Evolutionary conservation across 1,140 invertebrate genomes (phyloP), one percentile per base, ranked within the genome.

Genomic region (Drosophila pseudoananassae): DNA sequence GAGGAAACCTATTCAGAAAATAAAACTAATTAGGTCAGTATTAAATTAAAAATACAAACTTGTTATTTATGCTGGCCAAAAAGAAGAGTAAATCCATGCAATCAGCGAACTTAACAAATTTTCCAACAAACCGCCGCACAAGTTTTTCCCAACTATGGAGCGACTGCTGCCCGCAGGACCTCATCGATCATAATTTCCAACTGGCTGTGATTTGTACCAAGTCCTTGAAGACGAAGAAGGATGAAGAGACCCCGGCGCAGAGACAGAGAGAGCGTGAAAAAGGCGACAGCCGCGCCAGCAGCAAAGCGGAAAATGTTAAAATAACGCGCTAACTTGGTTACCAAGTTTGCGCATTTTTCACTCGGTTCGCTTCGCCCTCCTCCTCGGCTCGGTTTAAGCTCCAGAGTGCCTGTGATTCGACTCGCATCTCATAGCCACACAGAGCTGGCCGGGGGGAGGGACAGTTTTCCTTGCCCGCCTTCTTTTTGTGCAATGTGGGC

Each of bases 281-380:
- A 57, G 73, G 73, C 72, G 61, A 76, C 71, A 76, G 72, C 60
- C 72, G 72, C 60, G 52, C 59, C 60, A 81, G 79, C 60, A 84
- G 74, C 57, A 82, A 82, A 82, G 78, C 78, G 82, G 82, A 88
- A 87, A 88, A 87, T 88, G 82, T 88, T 87, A 88, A 88, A 87
- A 87, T 88, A 87, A 87, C 83, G 83, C 83, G 83, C 84, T 89
- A 88, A 88, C 83, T 88, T 88, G 83, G 83, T 88, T 89, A 88
- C 78, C 84, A 88, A 88, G 83, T 88, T 88, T 89, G 83, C 68
- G 84, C 83, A 88, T 88, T 88, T 88, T 88, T 88, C 84, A 85
- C 81, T 87, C 73, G 76, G 70, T 70, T 80, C 80, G 61, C 76
- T 59, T 74, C 69, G 4, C 51, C 25, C 38, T 47, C 29, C 43